phyloP scores from a whole-genome alignment of 1,140 invertebrate species.

The Periplaneta americana region DNA sequence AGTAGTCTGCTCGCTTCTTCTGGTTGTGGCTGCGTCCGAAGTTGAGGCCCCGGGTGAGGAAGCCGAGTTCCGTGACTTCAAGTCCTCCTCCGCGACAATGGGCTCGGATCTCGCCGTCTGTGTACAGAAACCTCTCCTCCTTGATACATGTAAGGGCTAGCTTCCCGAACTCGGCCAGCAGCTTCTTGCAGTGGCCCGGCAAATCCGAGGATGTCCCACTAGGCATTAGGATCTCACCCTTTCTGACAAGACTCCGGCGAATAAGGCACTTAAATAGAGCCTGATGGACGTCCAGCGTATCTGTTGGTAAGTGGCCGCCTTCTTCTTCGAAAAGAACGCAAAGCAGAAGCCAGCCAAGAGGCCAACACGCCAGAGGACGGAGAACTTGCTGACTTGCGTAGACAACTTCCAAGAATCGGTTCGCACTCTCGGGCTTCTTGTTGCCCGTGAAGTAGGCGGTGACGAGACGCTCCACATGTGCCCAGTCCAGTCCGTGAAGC shows the following conservation, averaged over 20 bases:
- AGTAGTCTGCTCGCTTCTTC: constrained; percentile 35
- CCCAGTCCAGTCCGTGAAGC: constrained; percentile 45
- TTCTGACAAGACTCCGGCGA: constrained; percentile 31
- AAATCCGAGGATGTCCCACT: constrained; percentile 28
- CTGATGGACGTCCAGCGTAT: constrained; percentile 38
- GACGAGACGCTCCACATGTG: constrained; percentile 43
- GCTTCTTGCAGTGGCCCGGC: constrained; percentile 41
- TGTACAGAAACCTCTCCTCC: constrained; percentile 40
- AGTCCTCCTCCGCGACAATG: constrained; percentile 26
- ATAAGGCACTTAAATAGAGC: constrained; percentile 41
- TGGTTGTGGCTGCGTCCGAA: constrained; percentile 33
- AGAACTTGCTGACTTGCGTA: constrained; percentile 26
- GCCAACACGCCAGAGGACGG: constrained; percentile 42
- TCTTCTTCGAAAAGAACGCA: constrained; percentile 43
- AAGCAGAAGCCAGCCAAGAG: constrained; percentile 47
- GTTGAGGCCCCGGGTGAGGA: constrained; percentile 36
- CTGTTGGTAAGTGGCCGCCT: constrained; percentile 30
- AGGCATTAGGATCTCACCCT: constrained; percentile 14
- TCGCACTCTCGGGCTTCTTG: constrained; percentile 32
- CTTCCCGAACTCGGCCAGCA: constrained; percentile 45
- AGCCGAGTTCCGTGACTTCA: constrained; percentile 40
- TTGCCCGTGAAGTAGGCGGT: constrained; percentile 43
- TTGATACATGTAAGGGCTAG: constrained; percentile 40
- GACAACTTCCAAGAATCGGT: constrained; percentile 23
- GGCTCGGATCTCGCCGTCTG: constrained; percentile 38